phyloP scores from a whole-genome alignment of 2,888 invertebrate genomes.

The Ornithoptera alexandrae region DNA sequence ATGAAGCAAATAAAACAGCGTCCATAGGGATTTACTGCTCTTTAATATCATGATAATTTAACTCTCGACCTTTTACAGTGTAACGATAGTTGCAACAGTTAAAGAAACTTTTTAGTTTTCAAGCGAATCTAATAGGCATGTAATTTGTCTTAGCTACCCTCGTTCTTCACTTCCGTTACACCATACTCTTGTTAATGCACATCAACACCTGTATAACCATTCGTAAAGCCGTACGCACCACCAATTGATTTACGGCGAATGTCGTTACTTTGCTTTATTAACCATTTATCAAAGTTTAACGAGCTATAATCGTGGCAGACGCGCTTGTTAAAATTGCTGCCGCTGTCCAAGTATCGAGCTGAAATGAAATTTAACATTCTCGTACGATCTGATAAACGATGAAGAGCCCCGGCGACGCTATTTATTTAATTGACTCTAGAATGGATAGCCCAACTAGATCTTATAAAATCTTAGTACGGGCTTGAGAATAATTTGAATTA shows the following conservation, averaged over 20 bases:
- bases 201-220: constrained; percentile 19
- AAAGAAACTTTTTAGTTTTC: not conserved
- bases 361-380: constrained; percentile 37
- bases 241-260: constrained; percentile 36
- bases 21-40: too few species aligned
- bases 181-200: not conserved
- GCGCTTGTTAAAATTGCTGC: constrained; percentile 58
- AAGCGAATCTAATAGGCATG: too few species aligned
- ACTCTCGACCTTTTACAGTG: too few species aligned
- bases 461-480: constrained; percentile 26
- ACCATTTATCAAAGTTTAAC: constrained; percentile 69
- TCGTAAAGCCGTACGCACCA: constrained; percentile 10
- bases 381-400: constrained; percentile 38
- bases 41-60: too few species aligned
- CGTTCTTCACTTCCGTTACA: not conserved
- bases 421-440: constrained; percentile 37
- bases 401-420: constrained; percentile 33
- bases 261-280: constrained; percentile 60
- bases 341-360: constrained; percentile 41
- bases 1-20: too few species aligned
- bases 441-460: constrained; percentile 30
- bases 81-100: not conserved
- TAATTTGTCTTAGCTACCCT: not conserved
- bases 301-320: constrained; percentile 61
- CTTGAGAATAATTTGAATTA: not conserved